These are phyloP conservation scores for Halocaridina rubra DNA, from an alignment of 2,888 invertebrate genomes.

Conservation along the genomic window DNA sequence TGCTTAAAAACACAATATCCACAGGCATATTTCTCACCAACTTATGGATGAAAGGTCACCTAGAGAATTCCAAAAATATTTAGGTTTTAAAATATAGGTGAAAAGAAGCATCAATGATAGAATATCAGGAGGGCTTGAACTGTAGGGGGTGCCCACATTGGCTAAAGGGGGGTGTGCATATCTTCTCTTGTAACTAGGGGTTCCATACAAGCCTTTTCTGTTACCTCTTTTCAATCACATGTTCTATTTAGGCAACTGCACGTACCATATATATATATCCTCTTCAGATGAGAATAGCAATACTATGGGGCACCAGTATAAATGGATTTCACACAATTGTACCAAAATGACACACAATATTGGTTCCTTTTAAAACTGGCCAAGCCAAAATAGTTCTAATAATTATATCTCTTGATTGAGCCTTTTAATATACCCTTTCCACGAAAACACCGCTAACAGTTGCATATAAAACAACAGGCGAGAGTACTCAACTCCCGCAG, in stretches of 20 bases:
- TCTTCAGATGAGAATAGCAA: too few species aligned
- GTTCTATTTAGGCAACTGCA: neutral
- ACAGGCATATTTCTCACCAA: neutral
- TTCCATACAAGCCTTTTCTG: neutral
- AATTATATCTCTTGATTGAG: neutral
- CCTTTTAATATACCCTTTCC: slow-evolving; percentile 29
- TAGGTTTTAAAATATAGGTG: neutral
- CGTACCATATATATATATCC: too few species aligned
- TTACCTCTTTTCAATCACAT: neutral
- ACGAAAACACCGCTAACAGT: slow-evolving; percentile 36
- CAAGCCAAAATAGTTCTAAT: slow-evolving; percentile 22
- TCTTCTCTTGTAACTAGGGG: neutral
- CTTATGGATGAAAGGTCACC: too few species aligned
- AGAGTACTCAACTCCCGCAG: slow-evolving; percentile 35
- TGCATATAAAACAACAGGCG: slow-evolving; percentile 43
- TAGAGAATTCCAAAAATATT: too few species aligned
- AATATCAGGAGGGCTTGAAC: neutral
- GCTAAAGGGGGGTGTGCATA: too few species aligned
- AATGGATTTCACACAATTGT: slow-evolving; percentile 33
- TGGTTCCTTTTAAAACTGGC: slow-evolving; percentile 13
- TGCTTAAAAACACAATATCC: neutral
- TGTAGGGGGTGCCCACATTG: neutral
- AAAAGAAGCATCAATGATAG: neutral
- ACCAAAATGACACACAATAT: slow-evolving; percentile 21
- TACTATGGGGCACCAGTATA: slow-evolving; percentile 4